phyloP scores from a whole-genome alignment of 2,113 vertebrate species.

The Gavia stellata region DNA sequence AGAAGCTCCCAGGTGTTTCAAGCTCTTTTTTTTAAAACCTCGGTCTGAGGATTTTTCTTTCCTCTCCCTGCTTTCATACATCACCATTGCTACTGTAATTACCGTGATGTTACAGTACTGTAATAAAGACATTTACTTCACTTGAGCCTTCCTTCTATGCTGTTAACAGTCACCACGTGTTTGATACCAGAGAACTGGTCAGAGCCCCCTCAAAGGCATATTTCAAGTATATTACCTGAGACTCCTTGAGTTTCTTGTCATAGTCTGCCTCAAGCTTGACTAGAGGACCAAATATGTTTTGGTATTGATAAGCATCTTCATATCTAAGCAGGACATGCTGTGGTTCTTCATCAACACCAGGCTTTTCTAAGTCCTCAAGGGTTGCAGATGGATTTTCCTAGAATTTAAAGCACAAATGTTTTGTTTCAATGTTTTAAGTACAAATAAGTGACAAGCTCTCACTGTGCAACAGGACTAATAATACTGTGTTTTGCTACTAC shows the following conservation, averaged over 20 bases:
- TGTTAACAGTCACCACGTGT: not conserved
- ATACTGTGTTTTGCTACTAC: not conserved
- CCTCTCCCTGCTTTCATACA: not conserved
- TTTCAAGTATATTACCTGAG: slow-evolving; percentile 78
- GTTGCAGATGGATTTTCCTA: slow-evolving; percentile 97
- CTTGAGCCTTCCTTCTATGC: not conserved
- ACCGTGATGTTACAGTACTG: not conserved
- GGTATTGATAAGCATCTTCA: slow-evolving; percentile 98
- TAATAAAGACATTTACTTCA: not conserved
- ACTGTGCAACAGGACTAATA: not conserved
- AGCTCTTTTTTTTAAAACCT: not conserved
- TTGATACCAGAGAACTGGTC: not conserved
- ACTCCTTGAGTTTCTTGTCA: slow-evolving; percentile 99
- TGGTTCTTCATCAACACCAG: slow-evolving; percentile 95
- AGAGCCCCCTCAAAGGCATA: not conserved
- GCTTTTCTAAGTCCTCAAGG: slow-evolving; percentile 96
- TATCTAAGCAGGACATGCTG: slow-evolving; percentile 96
- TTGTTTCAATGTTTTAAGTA: not conserved
- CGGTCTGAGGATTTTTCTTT: not conserved
- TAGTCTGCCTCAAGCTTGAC: slow-evolving; percentile 99
- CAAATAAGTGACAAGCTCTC: not conserved
- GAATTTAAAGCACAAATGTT: not conserved
- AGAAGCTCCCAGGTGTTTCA: not conserved
- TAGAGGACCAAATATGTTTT: slow-evolving; percentile 96
- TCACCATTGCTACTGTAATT: not conserved